Conservation (phyloP, 2,113 vertebrate genomes). For the Archilochus colubris region DNA sequence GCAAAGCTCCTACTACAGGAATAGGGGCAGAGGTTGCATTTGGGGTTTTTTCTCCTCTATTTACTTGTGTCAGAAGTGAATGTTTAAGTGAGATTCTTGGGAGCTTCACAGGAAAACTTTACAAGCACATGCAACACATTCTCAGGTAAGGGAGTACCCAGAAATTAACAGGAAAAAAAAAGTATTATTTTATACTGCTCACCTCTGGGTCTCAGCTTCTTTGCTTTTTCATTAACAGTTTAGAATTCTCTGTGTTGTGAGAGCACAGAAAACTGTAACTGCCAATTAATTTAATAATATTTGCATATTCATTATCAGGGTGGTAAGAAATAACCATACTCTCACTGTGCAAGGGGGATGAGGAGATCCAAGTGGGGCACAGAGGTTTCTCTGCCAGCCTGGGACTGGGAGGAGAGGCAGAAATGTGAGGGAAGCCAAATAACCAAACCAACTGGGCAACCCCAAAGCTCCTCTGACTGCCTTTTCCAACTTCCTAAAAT, state of each 20-base stretch:
- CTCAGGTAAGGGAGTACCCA: background rate
- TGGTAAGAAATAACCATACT: background rate
- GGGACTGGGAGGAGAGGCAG: background rate
- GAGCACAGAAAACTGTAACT: background rate
- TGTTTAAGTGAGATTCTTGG: background rate
- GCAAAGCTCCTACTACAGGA: background rate
- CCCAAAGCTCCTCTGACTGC: background rate
- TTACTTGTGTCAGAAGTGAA: background rate
- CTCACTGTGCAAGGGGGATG: background rate
- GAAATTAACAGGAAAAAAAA: background rate
- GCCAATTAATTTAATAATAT: background rate
- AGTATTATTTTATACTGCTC: background rate
- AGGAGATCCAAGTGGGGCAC: background rate
- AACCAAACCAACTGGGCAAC: background rate
- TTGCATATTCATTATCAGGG: background rate
- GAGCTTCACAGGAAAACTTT: background rate
- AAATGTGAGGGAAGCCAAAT: background rate
- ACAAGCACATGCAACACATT: fast-evolving
- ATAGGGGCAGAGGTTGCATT: background rate
- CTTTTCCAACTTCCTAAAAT: background rate
- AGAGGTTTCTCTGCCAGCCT: background rate
- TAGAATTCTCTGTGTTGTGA: background rate
- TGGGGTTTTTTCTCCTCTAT: background rate
- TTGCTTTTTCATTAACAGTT: background rate
- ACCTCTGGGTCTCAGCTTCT: background rate